Evolutionary conservation across 2,113 vertebrate genomes (phyloP).

Genomic region (Aramus guarauna): DNA sequence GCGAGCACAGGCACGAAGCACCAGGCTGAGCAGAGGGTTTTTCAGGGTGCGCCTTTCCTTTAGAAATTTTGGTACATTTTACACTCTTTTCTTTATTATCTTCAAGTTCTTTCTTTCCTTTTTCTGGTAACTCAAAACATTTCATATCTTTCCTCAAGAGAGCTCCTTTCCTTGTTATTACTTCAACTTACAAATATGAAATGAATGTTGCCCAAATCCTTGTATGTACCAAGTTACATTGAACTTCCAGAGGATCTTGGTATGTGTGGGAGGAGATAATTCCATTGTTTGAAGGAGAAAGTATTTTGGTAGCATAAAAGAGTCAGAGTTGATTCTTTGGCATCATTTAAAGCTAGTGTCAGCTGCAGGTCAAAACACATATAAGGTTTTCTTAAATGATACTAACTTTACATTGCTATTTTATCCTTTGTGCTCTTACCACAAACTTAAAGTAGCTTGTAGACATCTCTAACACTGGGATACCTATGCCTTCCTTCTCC

Average conservation of each 20-base stretch:
- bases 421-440: neutral
- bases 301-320: slow-evolving; percentile 29
- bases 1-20: neutral
- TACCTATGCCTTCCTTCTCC: neutral
- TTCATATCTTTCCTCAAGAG: neutral
- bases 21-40: neutral
- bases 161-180: neutral
- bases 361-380: slow-evolving; percentile 11
- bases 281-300: slow-evolving; percentile 22
- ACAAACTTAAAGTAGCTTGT: neutral
- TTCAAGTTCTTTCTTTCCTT: neutral
- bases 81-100: neutral
- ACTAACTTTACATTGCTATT: slow-evolving; percentile 18
- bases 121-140: neutral
- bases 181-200: slow-evolving; percentile 26
- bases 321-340: neutral
- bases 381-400: neutral
- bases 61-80: neutral
- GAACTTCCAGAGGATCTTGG: slow-evolving; percentile 9
- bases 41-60: neutral
- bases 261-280: slow-evolving; percentile 47
- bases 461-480: neutral
- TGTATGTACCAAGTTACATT: neutral
- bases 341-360: neutral
- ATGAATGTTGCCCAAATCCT: neutral